Conservation (phyloP, 2,888 invertebrate species). For the Meloe dianella region DNA sequence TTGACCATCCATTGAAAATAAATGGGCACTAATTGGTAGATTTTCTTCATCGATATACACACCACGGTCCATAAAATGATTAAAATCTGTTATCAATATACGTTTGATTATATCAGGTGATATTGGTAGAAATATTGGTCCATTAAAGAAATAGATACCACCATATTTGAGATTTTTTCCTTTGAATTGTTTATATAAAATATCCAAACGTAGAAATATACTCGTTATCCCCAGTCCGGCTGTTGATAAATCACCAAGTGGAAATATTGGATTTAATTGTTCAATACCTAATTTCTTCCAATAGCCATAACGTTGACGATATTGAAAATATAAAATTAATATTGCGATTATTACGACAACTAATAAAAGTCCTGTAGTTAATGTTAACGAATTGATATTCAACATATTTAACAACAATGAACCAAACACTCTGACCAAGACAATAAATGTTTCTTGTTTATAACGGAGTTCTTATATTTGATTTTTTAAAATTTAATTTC, state of each 20-base stretch:
- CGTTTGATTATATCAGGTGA: slow-evolving; percentile 22
- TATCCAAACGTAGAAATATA: slow-evolving; percentile 10
- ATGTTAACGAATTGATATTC: not conserved
- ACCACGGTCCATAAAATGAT: slow-evolving; percentile 25
- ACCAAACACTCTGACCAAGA: no score
- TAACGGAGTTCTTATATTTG: no score
- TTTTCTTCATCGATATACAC: slow-evolving; percentile 15
- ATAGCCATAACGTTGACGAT: slow-evolving; percentile 19
- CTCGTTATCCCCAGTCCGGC: slow-evolving; percentile 19
- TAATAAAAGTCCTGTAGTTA: not conserved
- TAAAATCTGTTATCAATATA: slow-evolving; percentile 23
- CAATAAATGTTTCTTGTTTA: no score
- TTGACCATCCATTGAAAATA: slow-evolving; percentile 22
- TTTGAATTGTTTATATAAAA: slow-evolving; percentile 23
- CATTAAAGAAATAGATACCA: slow-evolving; percentile 27
- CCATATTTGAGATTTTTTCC: slow-evolving; percentile 14
- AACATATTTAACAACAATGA: not conserved
- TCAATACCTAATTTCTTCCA: slow-evolving; percentile 25
- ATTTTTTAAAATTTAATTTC: no score
- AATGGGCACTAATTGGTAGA: slow-evolving; percentile 14
- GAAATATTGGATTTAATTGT: slow-evolving; percentile 16
- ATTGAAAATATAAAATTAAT: slow-evolving; percentile 15
- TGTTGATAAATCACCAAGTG: slow-evolving; percentile 20
- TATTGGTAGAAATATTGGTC: slow-evolving; percentile 23
- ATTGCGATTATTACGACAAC: slow-evolving; percentile 8